Conservation (phyloP, 2,113 vertebrate species). For the Sarotherodon lohbergeri region DNA sequence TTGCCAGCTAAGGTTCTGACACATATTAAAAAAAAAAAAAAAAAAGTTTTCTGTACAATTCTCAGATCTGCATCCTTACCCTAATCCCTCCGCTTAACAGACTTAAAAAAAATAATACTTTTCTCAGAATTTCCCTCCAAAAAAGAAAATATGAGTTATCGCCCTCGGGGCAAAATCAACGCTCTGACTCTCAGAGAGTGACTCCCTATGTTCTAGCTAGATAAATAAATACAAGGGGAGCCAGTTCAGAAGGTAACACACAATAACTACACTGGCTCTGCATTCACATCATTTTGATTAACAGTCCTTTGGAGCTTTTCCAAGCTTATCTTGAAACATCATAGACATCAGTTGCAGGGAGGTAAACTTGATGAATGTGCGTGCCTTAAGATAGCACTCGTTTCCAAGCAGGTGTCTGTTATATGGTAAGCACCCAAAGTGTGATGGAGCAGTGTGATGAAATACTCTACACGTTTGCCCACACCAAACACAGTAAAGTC, state of each 20-base stretch:
- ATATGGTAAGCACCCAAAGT: slow-evolving; percentile 35
- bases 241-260: slow-evolving; percentile 36
- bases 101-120: neutral
- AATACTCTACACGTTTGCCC: slow-evolving; percentile 14
- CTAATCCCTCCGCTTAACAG: neutral
- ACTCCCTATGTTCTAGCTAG: slow-evolving; percentile 39
- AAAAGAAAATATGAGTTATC: slow-evolving; percentile 44
- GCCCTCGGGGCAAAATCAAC: slow-evolving; percentile 38
- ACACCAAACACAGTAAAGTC: slow-evolving; percentile 36
- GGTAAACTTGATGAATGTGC: slow-evolving; percentile 55
- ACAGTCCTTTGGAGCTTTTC: slow-evolving; percentile 52
- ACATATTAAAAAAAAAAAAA: neutral
- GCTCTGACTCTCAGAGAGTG: slow-evolving; percentile 18
- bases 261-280: slow-evolving; percentile 35
- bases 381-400: slow-evolving; percentile 27
- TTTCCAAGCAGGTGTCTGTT: slow-evolving; percentile 45
- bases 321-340: slow-evolving; percentile 61
- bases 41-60: slow-evolving; percentile 12
- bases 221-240: slow-evolving; percentile 46
- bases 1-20: slow-evolving; percentile 46
- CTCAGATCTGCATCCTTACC: slow-evolving; percentile 8
- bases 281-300: slow-evolving; percentile 54
- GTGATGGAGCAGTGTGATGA: slow-evolving; percentile 33
- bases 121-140: slow-evolving; percentile 20
- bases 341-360: slow-evolving; percentile 52